Conservation (phyloP, 2,888 invertebrate species). For the Yponomeuta evonymella region DNA sequence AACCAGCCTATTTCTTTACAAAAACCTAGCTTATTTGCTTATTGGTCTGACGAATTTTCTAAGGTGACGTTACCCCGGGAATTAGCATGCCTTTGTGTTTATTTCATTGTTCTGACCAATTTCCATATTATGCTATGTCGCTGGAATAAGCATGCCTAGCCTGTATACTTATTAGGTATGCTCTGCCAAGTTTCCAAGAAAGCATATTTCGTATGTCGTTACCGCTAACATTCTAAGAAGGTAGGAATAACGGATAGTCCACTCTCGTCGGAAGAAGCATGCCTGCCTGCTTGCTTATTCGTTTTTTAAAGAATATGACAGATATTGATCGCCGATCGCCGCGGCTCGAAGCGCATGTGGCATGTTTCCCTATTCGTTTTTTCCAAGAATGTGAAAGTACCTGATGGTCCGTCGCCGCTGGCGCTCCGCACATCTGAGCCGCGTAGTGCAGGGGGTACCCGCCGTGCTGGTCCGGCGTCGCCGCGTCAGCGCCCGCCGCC, state of each 20-base stretch:
- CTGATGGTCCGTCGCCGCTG: slow-evolving; percentile 78
- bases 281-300: no score
- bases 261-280: no score
- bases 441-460: slow-evolving; percentile 98
- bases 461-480: slow-evolving; percentile 93
- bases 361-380: no score
- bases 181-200: no score
- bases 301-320: no score
- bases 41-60: no score
- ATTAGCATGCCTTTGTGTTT: neutral
- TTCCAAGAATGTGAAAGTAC: slow-evolving; percentile 24
- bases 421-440: slow-evolving; percentile 96
- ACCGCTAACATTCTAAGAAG: no score
- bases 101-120: neutral
- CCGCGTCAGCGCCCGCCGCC: slow-evolving; percentile 90
- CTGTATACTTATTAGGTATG: neutral
- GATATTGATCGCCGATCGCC: no score
- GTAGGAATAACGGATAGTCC: no score
- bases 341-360: no score
- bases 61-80: neutral
- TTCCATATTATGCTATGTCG: neutral
- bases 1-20: neutral
- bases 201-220: no score
- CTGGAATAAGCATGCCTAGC: neutral
- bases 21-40: no score